These are phyloP conservation scores for Merops nubicus DNA, from an alignment of 2,113 vertebrate genomes.

Conservation along the genomic window DNA sequence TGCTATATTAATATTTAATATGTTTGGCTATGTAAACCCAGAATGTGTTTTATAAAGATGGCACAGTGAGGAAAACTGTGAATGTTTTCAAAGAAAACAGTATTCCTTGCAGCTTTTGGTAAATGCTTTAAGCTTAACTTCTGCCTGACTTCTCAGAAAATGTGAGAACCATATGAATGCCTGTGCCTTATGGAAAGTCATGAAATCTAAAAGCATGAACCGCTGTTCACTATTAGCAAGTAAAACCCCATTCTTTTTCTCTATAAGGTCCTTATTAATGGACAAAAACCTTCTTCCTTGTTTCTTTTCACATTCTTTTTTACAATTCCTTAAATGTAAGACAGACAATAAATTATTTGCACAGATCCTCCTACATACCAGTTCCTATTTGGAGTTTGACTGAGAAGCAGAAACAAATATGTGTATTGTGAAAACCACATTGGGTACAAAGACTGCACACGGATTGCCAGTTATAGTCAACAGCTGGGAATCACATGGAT, in stretches of 20 bases:
- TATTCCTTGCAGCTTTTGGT: background rate
- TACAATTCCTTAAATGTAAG: constrained; percentile 46
- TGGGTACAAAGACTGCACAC: constrained; percentile 5
- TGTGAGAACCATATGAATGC: constrained; percentile 55
- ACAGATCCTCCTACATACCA: constrained; percentile 36
- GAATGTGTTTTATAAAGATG: background rate
- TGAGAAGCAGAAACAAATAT: constrained; percentile 65
- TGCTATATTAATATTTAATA: constrained; percentile 35
- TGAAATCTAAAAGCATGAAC: constrained; percentile 11
- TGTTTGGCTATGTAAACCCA: background rate
- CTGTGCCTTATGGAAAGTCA: constrained; percentile 23
- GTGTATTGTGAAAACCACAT: constrained; percentile 34
- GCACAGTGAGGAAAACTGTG: background rate
- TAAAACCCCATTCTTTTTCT: constrained; percentile 29
- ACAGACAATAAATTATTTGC: constrained; percentile 36
- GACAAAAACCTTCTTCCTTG: background rate
- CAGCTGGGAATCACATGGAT: constrained; percentile 30
- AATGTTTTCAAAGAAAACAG: constrained; percentile 27
- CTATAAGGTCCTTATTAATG: constrained; percentile 41
- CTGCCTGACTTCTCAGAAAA: constrained; percentile 25
- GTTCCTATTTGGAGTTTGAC: constrained; percentile 57
- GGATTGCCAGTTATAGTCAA: constrained; percentile 58
- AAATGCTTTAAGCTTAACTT: constrained; percentile 23
- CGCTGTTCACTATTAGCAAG: constrained; percentile 40
- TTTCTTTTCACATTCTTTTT: constrained; percentile 44